A percentile compares a stretch with the other conserved stretches of the same genome.
phyloP scores from a whole-genome alignment of 2,888 invertebrate genomes.

The Dendrolimus houi region DNA sequence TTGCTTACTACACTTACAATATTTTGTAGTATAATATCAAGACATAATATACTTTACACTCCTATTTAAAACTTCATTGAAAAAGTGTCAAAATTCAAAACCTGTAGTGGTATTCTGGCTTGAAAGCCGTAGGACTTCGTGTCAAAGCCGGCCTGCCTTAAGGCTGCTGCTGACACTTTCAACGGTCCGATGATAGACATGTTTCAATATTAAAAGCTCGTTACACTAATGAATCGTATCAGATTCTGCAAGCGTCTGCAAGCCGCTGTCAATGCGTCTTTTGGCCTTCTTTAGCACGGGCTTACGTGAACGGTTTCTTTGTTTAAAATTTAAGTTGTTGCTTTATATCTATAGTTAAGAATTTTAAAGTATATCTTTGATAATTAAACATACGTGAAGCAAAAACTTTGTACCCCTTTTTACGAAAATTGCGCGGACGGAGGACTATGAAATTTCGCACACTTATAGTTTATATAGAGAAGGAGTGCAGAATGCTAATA shows the following conservation, averaged over 20 bases:
- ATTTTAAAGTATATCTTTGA: no score
- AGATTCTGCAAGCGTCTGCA: slow-evolving; percentile 58
- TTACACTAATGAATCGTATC: slow-evolving; percentile 77
- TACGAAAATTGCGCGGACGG: no score
- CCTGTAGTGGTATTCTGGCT: slow-evolving; percentile 22
- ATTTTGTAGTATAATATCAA: no score
- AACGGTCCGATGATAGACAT: slow-evolving; percentile 63
- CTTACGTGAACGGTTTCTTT: slow-evolving; percentile 35
- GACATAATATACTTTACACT: no score
- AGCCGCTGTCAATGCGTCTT: slow-evolving; percentile 48
- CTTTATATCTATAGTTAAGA: no score
- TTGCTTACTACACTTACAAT: no score
- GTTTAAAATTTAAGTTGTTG: background rate
- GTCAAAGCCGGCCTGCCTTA: slow-evolving; percentile 37
- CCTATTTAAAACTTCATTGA: background rate
- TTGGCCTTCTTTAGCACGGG: slow-evolving; percentile 42
- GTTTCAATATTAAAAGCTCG: slow-evolving; percentile 71
- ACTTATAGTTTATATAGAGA: no score
- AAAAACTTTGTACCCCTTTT: no score
- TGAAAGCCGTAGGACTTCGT: slow-evolving; percentile 1
- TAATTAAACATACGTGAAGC: no score
- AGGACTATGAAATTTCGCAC: no score
- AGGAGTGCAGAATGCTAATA: no score
- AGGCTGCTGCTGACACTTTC: slow-evolving; percentile 55
- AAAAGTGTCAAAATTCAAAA: slow-evolving; percentile 33